Evolutionary conservation across 2,888 invertebrate species (phyloP), one percentile per base, ranked within the genome.

Genomic region (Penaeus monodon): DNA sequence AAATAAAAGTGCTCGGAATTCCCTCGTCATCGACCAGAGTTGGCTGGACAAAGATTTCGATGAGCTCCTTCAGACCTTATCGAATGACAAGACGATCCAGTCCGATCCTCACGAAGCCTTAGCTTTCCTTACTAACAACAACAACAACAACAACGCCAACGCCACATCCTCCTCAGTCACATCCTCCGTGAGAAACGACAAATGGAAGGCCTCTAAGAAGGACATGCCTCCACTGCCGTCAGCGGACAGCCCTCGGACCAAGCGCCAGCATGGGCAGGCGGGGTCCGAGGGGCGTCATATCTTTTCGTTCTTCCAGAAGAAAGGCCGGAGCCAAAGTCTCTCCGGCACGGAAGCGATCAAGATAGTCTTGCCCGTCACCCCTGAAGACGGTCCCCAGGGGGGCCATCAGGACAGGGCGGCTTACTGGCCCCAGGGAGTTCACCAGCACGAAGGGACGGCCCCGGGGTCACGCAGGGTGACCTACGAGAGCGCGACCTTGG

Each of bases 281-380:
- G 84, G 68, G 63, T 88, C 88, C 24, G 88, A 88, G 64, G 88
- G 88, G n/a, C 84, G 88, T 17, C 86, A 88, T 79, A 87, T 88
- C 81, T 89, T 89, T 68, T 79, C 88, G 77, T 89, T 89, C 87
- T 86, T 89, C 80, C 88, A 89, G 85, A 89, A 90, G 84, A 87
- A 90, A 88, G 90, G 90, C 88, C 89, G 91, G 90, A 83, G 91
- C 89, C 86, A 90, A 85, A 38, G 86, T 87, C 76, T 85, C 86
- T 74, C 90, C 90, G 64, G 91, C 82, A 82, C 93, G 84, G 94
- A 94, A 91, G 93, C 94, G 85, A 94, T 94, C 81, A 92, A 94
- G 87, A 92, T 94, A 64, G 94, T 94, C 90, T 92, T 94, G 49
- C 93, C 94, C 24, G 93, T 93, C 90, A 92, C 94, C 1, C 93